Base-by-base conservation (phyloP, 2,888 invertebrate species). In the Lymantria dispar region DNA sequence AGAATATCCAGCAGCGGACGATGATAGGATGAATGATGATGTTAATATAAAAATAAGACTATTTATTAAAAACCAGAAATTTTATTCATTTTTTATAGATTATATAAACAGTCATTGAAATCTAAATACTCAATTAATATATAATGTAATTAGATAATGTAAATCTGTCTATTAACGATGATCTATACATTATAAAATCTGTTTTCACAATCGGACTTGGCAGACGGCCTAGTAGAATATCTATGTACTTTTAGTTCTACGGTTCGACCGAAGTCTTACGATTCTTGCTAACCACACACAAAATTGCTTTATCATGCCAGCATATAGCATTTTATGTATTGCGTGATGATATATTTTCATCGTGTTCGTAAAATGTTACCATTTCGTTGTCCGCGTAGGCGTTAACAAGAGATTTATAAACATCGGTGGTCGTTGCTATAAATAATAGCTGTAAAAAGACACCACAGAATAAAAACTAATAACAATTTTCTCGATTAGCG, bases 121-220 rank as follows among this genome's bases (percentile, higher is more conserved):
- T 22, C 2, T 22, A 22, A 22, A 22, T 5, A 5, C 22, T 5
- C 5, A 22, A 22, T 3, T 22, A 3, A 2, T 22, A 3, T 2
- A 22, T 22, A 2, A 22, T 22, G 5, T 22, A 22, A 22, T 5
- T 22, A 3, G 22, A 22, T 22, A 2, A 22, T 22, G 5, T 22
- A 22, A 22, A 22, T 22, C 22, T 22, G 5, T 22, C 22, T 22
- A 22, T 22, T 22, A 22, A 3, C 5, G 22, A 22, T 22, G 22
- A 5, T 22, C 22, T 9, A 8, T 36, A 36, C 36, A 36, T 8
- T 36, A 11, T 36, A 36, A 69, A 69, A 22, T 22, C 60, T 50
- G 62, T 61, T 67, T 64, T 66, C 65, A 65, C 66, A 55, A 56
- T 67, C 64, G 64, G 62, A 68, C 57, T 76, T 76, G 76, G 76